phyloP scores from a whole-genome alignment of 2,797 vertebrate species.

The Avahi laniger region DNA sequence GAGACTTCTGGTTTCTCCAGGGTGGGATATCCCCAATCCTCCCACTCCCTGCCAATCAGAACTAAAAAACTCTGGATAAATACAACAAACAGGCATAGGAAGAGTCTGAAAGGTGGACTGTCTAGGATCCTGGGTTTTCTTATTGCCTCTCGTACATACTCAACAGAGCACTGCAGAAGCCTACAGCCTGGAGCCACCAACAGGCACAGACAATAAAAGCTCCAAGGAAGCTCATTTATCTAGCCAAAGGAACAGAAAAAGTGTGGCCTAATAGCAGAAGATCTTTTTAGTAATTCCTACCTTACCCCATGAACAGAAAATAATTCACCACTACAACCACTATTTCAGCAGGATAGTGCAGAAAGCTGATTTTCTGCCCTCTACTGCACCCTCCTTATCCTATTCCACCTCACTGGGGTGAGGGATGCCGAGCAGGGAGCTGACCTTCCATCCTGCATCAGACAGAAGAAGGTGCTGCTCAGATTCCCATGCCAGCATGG shows the following conservation, averaged over 20 bases:
- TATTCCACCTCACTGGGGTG: rapidly evolving
- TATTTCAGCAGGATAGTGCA: not conserved
- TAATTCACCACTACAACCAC: not conserved
- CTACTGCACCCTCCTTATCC: too few species aligned
- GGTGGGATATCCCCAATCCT: not conserved
- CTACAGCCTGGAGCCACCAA: not conserved
- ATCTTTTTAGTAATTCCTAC: not conserved
- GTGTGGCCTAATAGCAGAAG: not conserved
- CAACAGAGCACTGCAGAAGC: not conserved
- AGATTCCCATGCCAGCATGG: not conserved
- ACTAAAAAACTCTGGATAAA: not conserved
- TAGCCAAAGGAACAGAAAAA: not conserved
- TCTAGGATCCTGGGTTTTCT: not conserved
- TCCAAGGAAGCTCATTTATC: not conserved
- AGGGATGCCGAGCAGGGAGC: not conserved
- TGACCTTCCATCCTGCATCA: not conserved
- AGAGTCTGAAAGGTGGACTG: not conserved
- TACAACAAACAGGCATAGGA: not conserved
- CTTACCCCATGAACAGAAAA: not conserved
- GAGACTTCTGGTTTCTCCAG: not conserved
- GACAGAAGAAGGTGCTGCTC: not conserved
- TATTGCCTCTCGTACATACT: not conserved
- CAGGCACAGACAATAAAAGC: not conserved
- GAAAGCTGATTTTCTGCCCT: not conserved
- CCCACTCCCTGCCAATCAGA: not conserved